phyloP scores from a whole-genome alignment of 2,797 vertebrate genomes.

The Lacerta agilis region DNA sequence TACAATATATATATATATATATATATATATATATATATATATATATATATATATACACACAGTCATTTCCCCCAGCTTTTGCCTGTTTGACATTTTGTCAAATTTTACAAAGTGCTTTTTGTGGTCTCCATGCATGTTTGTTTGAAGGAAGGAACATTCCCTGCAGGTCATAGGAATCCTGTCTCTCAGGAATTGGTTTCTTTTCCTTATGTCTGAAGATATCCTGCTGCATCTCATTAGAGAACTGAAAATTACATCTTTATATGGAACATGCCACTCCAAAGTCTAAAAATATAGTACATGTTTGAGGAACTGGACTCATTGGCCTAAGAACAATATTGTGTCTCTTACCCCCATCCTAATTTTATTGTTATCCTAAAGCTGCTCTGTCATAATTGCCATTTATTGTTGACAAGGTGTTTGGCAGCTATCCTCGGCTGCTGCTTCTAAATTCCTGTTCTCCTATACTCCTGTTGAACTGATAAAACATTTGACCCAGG shows the following conservation, averaged over 20 bases:
- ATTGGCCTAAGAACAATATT: background rate
- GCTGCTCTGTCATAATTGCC: background rate
- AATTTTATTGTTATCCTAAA: background rate
- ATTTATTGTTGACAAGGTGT: background rate
- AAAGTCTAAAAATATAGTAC: background rate
- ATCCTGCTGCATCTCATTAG: background rate
- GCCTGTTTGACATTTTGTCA: constrained; percentile 22
- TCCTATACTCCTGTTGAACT: background rate
- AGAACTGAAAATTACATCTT: background rate
- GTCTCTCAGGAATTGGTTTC: background rate
- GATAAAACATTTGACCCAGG: background rate
- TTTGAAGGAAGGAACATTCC: background rate
- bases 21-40: no score
- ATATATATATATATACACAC: no score
- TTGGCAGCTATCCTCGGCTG: background rate
- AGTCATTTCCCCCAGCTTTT: background rate
- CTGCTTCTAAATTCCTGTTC: background rate
- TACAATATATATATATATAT: no score
- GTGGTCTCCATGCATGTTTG: background rate
- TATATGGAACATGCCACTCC: background rate
- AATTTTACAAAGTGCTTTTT: background rate
- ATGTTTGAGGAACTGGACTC: background rate
- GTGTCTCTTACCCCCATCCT: no score
- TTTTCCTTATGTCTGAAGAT: background rate
- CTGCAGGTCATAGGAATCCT: background rate